A percentile compares a stretch with the other conserved stretches of the same genome.
Conservation (phyloP, 2,797 vertebrate species). For the Rallus crepitans region DNA sequence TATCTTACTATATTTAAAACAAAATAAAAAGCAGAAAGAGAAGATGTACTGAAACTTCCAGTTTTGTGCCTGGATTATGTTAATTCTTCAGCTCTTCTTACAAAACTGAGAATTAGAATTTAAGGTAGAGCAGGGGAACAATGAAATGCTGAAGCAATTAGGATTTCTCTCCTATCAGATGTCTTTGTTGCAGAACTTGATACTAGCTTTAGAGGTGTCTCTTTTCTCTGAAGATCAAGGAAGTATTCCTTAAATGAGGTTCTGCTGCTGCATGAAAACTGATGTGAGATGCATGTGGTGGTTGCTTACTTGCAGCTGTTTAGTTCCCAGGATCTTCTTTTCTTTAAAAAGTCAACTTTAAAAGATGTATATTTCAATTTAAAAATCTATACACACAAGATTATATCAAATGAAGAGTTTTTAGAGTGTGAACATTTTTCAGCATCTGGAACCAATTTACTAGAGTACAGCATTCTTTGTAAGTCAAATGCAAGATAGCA, state of each 20-base stretch:
- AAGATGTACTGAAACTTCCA: not conserved
- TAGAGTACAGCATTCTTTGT: conserved; percentile 33
- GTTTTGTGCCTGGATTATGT: not conserved
- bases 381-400: too few species aligned
- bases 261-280: not conserved
- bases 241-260: not conserved
- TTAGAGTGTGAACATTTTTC: conserved; percentile 26
- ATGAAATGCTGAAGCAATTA: not conserved
- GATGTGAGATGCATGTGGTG: not conserved
- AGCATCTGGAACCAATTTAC: conserved; percentile 60
- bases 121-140: not conserved
- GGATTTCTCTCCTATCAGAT: not conserved
- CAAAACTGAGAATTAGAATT: not conserved
- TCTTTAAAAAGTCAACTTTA: not conserved
- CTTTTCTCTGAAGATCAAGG: not conserved
- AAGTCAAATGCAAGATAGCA: conserved; percentile 53
- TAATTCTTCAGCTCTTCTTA: not conserved
- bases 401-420: not conserved
- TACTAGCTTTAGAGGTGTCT: not conserved
- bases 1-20: not conserved
- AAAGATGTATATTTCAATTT: too few species aligned
- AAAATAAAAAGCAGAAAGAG: not conserved
- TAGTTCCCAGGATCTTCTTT: not conserved
- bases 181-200: not conserved
- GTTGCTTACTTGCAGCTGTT: not conserved